Evolutionary conservation across 2,888 invertebrate genomes (phyloP).

Genomic region (Gandaritis pyraliata): DNA sequence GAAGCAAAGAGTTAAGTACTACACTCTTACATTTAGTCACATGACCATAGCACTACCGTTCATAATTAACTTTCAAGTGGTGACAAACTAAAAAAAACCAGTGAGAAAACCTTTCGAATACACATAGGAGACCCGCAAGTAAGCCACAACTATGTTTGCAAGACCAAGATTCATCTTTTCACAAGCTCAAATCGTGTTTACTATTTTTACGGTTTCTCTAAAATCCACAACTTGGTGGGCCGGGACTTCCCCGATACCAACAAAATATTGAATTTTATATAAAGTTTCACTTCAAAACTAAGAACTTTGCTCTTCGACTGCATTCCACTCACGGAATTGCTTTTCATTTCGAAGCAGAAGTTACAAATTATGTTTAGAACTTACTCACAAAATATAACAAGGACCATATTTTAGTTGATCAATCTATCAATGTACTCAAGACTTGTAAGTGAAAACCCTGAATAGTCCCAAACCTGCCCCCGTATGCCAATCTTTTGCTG

Average conservation of each 20-base stretch:
- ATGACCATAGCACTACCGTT: no score
- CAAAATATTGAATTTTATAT: conserved; percentile 31
- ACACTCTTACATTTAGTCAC: no score
- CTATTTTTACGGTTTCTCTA: conserved; percentile 69
- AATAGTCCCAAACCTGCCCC: no score
- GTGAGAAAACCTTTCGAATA: neutral
- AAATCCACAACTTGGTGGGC: conserved; percentile 47
- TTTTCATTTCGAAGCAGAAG: conserved; percentile 49
- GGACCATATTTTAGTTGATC: no score
- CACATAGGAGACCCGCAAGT: conserved; percentile 8
- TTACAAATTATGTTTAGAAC: conserved; percentile 41
- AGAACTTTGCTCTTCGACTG: conserved; percentile 44
- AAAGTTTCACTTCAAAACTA: conserved; percentile 18
- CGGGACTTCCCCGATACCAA: conserved; percentile 35
- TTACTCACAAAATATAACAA: no score
- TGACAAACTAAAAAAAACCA: no score
- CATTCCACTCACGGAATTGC: conserved; percentile 63
- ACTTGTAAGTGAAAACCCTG: no score
- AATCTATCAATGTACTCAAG: no score
- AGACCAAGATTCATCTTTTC: conserved; percentile 56
- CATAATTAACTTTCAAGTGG: no score
- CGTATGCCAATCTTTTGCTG: no score
- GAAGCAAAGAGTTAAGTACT: no score
- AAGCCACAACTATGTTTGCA: conserved; percentile 55
- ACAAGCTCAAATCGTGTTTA: conserved; percentile 68